Evolutionary conservation across 2,888 invertebrate species (phyloP).

Genomic region (Suillia variegata): DNA sequence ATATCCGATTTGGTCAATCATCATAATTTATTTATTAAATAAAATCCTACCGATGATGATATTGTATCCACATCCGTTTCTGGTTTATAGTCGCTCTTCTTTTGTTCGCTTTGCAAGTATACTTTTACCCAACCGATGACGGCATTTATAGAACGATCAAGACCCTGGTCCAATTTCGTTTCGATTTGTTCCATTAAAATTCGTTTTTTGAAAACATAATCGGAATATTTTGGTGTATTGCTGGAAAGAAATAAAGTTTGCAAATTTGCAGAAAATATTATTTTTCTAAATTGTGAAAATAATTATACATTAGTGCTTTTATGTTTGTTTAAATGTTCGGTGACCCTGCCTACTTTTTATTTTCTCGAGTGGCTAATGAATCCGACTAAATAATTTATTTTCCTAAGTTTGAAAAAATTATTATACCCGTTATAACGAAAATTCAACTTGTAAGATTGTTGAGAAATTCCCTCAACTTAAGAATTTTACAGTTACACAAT

Average conservation of each 20-base stretch:
- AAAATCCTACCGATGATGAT: conserved; percentile 75
- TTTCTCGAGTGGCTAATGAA: no score
- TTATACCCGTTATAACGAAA: no score
- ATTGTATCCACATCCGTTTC: conserved; percentile 86
- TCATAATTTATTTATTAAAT: no score
- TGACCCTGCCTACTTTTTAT: no score
- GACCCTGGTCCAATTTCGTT: conserved; percentile 85
- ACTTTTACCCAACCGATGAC: conserved; percentile 90
- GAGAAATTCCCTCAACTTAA: background rate
- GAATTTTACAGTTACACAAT: background rate
- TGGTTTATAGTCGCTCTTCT: conserved; percentile 91
- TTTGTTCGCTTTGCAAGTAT: conserved; percentile 90
- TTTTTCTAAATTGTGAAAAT: background rate
- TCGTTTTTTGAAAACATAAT: conserved; percentile 86
- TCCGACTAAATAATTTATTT: no score
- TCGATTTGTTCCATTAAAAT: conserved; percentile 86
- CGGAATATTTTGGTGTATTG: conserved; percentile 85
- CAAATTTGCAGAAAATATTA: conserved; percentile 8
- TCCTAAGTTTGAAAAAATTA: no score
- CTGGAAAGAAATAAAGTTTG: no score
- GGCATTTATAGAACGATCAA: conserved; percentile 85
- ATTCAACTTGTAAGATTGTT: background rate
- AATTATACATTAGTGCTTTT: no score
- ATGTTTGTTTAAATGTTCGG: no score
- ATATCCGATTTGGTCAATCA: no score